A percentile compares a stretch with the other conserved stretches of the same genome.
Evolutionary conservation across 2,113 vertebrate species (phyloP).

Genomic region (Periophthalmodon schlosseri): DNA sequence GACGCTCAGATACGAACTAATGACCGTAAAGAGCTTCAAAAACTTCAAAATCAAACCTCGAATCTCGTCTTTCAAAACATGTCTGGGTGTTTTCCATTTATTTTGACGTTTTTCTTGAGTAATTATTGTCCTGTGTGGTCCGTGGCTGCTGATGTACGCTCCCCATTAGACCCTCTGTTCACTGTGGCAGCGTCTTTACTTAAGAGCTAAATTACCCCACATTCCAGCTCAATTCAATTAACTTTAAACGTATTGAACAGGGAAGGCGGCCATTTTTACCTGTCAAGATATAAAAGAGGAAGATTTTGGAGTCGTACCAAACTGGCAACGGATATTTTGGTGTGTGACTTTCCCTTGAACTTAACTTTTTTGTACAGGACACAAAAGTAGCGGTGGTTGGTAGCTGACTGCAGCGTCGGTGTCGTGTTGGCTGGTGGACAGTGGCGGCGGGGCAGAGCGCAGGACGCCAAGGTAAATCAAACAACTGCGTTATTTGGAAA

Average conservation of each 20-base stretch:
- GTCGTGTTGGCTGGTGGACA: too few relatives aligned
- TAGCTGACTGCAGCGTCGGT: too few relatives aligned
- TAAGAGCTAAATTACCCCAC: constrained; percentile 15
- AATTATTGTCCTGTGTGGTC: neutral
- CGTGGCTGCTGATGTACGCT: constrained; percentile 1
- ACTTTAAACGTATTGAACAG: too few relatives aligned
- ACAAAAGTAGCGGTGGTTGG: too few relatives aligned
- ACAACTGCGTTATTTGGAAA: too few relatives aligned
- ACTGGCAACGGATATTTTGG: neutral
- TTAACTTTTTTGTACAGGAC: neutral
- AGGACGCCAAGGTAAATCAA: too few relatives aligned
- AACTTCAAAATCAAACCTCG: constrained; percentile 12
- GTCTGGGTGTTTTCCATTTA: neutral
- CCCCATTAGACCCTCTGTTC: constrained; percentile 8
- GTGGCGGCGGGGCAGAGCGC: too few relatives aligned
- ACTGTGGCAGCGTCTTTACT: neutral
- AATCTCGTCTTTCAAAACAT: constrained; percentile 22
- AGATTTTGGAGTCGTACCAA: too few relatives aligned
- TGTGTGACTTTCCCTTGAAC: neutral
- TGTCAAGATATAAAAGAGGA: too few relatives aligned
- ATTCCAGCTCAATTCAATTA: constrained; percentile 8
- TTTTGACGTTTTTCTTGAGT: constrained; percentile 2
- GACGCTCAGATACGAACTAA: constrained; percentile 1
- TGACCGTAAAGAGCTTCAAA: constrained; percentile 39
- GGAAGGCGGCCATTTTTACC: neutral